phyloP scores from a whole-genome alignment of 2,113 vertebrate species.

The Perognathus longimembris region DNA sequence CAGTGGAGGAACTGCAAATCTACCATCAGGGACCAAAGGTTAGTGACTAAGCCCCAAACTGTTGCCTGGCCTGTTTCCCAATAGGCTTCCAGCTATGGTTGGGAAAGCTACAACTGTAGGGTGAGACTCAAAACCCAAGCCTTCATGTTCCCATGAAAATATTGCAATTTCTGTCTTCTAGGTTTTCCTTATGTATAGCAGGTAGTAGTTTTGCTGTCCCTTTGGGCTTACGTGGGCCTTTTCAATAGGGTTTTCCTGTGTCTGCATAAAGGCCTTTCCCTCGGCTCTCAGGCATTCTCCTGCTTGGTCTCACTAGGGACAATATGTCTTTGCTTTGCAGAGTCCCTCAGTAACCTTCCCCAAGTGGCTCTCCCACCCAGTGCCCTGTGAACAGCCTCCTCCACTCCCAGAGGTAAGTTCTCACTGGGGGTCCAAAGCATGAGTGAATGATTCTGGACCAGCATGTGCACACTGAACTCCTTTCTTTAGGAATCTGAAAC shows the following conservation, averaged over 20 bases:
- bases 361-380: slow-evolving; percentile 93
- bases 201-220: not conserved
- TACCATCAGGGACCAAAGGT: slow-evolving; percentile 89
- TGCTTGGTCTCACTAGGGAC: not conserved
- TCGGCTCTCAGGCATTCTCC: not conserved
- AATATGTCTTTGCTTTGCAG: slow-evolving; percentile 83
- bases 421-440: not conserved
- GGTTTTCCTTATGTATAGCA: not conserved
- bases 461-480: not conserved
- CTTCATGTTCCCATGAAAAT: not conserved
- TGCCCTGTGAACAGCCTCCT: slow-evolving; percentile 87
- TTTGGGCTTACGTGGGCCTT: not conserved
- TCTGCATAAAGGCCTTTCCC: not conserved
- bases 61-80: not conserved
- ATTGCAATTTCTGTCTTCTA: not conserved
- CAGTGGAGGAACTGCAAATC: slow-evolving; percentile 91
- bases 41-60: slow-evolving; percentile 16
- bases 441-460: not conserved
- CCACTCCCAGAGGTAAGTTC: slow-evolving; percentile 89
- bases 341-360: slow-evolving; percentile 90
- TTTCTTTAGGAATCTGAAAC: slow-evolving; percentile 2
- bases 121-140: not conserved
- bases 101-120: not conserved
- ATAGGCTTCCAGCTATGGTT: not conserved
- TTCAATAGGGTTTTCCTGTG: not conserved